These are phyloP conservation scores for Enteromius unitaeniatus DNA, from an alignment of 2,797 vertebrate species.

Conservation along the genomic window DNA sequence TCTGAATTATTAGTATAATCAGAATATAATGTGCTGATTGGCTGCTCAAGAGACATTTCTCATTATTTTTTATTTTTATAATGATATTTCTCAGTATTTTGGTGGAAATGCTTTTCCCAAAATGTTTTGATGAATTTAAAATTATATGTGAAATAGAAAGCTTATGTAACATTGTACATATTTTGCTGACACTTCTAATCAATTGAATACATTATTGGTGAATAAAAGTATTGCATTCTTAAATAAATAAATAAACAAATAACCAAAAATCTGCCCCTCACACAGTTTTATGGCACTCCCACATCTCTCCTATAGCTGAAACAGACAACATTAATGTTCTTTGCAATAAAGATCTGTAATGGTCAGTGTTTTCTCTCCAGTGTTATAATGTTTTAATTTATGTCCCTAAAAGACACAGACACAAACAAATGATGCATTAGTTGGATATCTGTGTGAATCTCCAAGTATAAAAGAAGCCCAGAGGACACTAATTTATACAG, in stretches of 20 bases:
- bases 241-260: neutral
- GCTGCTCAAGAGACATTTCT: too few species aligned
- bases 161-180: neutral
- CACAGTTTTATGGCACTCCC: neutral
- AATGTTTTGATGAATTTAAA: neutral
- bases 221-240: neutral
- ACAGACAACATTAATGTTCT: slow-evolving; percentile 46
- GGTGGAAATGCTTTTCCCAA: too few species aligned
- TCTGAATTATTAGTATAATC: neutral
- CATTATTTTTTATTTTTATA: too few species aligned
- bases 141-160: neutral
- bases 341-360: slow-evolving; percentile 41
- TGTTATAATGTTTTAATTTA: slow-evolving; percentile 40
- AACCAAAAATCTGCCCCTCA: neutral
- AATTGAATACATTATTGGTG: neutral
- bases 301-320: neutral
- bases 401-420: slow-evolving; percentile 13
- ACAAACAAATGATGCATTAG: slow-evolving; percentile 42
- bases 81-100: too few species aligned
- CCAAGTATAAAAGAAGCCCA: slow-evolving; percentile 42
- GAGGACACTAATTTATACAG: slow-evolving; percentile 52
- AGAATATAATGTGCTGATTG: too few species aligned
- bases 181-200: neutral
- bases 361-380: slow-evolving; percentile 32
- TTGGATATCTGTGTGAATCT: slow-evolving; percentile 32